Evolutionary conservation across 2,113 vertebrate species (phyloP).

Genomic region (Crotalus helleri): DNA sequence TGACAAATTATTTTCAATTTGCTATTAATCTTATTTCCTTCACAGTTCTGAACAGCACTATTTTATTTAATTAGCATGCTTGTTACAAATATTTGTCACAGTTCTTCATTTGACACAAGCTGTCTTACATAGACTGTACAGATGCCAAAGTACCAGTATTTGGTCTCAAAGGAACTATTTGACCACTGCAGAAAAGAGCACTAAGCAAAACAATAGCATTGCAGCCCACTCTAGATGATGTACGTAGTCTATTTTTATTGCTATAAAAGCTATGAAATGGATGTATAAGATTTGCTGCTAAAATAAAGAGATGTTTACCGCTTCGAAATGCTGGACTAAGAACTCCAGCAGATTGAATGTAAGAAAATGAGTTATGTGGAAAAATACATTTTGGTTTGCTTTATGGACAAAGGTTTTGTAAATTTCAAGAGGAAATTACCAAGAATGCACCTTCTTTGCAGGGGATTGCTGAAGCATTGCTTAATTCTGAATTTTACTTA

Average conservation of each 20-base stretch:
- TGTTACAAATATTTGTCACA: slow-evolving; percentile 72
- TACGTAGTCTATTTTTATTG: slow-evolving; percentile 83
- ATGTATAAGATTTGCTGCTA: slow-evolving; percentile 72
- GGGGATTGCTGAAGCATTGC: slow-evolving; percentile 74
- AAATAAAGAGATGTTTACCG: slow-evolving; percentile 81
- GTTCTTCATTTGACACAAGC: slow-evolving; percentile 67
- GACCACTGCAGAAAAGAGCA: slow-evolving; percentile 83
- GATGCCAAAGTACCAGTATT: slow-evolving; percentile 71
- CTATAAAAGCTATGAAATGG: slow-evolving; percentile 83
- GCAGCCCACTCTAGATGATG: slow-evolving; percentile 81
- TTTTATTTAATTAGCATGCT: slow-evolving; percentile 74
- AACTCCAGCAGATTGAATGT: slow-evolving; percentile 70
- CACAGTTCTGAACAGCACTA: slow-evolving; percentile 49
- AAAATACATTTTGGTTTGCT: slow-evolving; percentile 72
- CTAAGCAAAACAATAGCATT: slow-evolving; percentile 87
- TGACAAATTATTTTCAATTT: slow-evolving; percentile 62
- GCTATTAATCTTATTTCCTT: slow-evolving; percentile 61
- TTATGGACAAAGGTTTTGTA: slow-evolving; percentile 79
- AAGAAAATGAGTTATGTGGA: slow-evolving; percentile 68
- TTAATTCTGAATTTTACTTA: slow-evolving; percentile 67
- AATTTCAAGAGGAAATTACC: slow-evolving; percentile 82
- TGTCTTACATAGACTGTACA: slow-evolving; percentile 71
- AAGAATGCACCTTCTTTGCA: slow-evolving; percentile 82
- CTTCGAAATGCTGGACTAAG: slow-evolving; percentile 66
- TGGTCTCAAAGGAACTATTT: slow-evolving; percentile 82